Conservation (phyloP, 2,797 vertebrate genomes). For the Arctocebus calabarensis region DNA sequence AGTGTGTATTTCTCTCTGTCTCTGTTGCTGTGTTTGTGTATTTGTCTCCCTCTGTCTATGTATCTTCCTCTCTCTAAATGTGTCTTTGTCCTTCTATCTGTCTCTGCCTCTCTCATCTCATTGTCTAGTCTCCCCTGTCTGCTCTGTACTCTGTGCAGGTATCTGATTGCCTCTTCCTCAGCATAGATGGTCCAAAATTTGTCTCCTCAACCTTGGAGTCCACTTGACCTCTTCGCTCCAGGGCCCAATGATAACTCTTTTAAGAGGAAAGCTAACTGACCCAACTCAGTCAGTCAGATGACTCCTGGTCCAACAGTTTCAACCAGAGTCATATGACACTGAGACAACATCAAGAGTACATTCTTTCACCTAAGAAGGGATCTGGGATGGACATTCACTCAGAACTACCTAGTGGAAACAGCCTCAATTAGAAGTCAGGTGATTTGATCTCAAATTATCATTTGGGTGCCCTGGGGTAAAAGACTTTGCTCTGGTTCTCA, state of each 20-base stretch:
- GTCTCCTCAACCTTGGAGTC: background rate
- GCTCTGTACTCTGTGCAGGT: background rate
- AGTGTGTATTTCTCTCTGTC: background rate
- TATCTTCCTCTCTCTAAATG: background rate
- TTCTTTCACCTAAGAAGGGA: background rate
- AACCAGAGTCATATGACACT: background rate
- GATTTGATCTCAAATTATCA: background rate
- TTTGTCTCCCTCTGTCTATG: background rate
- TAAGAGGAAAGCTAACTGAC: background rate
- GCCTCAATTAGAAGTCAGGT: background rate
- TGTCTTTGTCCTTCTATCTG: background rate
- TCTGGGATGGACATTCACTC: background rate
- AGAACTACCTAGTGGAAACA: background rate
- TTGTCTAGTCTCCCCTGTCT: background rate
- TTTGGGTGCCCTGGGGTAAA: background rate
- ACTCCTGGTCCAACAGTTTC: background rate
- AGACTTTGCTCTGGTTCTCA: background rate
- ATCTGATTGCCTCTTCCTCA: background rate
- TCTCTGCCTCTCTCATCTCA: background rate
- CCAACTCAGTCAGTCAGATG: background rate
- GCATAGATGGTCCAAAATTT: background rate
- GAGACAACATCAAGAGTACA: too few relatives aligned
- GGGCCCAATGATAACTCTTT: background rate
- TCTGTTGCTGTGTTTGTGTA: background rate
- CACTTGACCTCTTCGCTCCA: background rate